Conservation (phyloP, 2,888 invertebrate species). For the Plagodis dolabraria region DNA sequence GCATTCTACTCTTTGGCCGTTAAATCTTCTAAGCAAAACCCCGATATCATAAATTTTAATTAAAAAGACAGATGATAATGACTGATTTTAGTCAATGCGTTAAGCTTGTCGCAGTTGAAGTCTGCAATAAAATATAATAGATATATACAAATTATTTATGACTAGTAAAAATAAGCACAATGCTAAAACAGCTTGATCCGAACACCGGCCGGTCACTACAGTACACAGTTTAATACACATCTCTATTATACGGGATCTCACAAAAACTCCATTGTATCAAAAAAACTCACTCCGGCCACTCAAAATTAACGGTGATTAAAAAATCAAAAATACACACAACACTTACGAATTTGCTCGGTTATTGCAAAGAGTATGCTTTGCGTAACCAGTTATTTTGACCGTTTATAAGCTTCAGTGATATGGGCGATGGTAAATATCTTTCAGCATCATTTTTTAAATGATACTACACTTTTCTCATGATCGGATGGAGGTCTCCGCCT, state of each 20-base stretch:
- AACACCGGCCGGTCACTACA: slow-evolving; percentile 46
- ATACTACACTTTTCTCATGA: slow-evolving; percentile 70
- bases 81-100: no score
- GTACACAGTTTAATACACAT: slow-evolving; percentile 59
- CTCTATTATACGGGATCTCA: slow-evolving; percentile 60
- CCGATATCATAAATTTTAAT: no score
- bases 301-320: slow-evolving; percentile 51
- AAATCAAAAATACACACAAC: slow-evolving; percentile 38
- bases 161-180: slow-evolving; percentile 79
- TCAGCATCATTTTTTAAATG: neutral
- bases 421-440: slow-evolving; percentile 1
- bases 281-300: slow-evolving; percentile 61
- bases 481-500: slow-evolving; percentile 74
- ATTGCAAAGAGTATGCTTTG: slow-evolving; percentile 10
- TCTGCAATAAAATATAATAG: neutral
- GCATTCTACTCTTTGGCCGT: no score
- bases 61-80: no score
- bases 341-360: slow-evolving; percentile 47
- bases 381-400: slow-evolving; percentile 15
- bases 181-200: slow-evolving; percentile 60
- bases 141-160: slow-evolving; percentile 75
- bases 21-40: no score
- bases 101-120: no score
- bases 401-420: slow-evolving; percentile 8
- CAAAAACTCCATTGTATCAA: slow-evolving; percentile 61